Conservation (phyloP, 2,888 invertebrate species). For the Oscheius sp. region DNA sequence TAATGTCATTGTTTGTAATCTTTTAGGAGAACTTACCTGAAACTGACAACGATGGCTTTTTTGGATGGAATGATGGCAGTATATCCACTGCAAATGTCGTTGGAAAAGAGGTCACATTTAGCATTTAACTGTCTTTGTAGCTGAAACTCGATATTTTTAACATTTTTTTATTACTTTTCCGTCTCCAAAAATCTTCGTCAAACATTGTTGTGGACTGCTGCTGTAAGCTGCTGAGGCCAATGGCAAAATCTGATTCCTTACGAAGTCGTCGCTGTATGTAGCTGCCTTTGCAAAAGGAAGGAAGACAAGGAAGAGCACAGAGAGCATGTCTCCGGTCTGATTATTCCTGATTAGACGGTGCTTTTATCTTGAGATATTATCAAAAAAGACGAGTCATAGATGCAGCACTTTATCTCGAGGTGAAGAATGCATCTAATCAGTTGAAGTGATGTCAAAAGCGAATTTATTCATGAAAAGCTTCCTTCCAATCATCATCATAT, state of each 20-base stretch:
- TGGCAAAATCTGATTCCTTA: constrained; percentile 46
- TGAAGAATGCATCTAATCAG: no score
- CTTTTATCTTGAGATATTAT: no score
- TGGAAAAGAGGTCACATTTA: constrained; percentile 39
- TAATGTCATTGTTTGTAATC: neutral
- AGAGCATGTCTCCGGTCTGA: constrained; percentile 10
- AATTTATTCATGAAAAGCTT: no score
- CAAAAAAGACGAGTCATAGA: no score
- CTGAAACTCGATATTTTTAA: constrained; percentile 30
- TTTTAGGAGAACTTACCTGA: constrained; percentile 43
- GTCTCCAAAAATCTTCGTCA: constrained; percentile 36
- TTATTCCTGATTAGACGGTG: no score
- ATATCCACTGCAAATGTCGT: constrained; percentile 55
- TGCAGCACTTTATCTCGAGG: no score
- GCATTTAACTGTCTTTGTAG: constrained; percentile 41
- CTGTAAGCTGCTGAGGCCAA: constrained; percentile 53
- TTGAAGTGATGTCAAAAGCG: no score
- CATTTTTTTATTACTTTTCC: constrained; percentile 10
- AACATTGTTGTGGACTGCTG: constrained; percentile 42
- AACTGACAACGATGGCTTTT: constrained; percentile 56
- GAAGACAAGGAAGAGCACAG: constrained; percentile 2
- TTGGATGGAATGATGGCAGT: constrained; percentile 40
- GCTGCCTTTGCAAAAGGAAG: neutral
- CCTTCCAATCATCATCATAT: no score
- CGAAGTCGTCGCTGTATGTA: constrained; percentile 40